These are phyloP conservation scores for Cataglyphis albicans DNA, from an alignment of 2,888 invertebrate species.

Conservation along the genomic window DNA sequence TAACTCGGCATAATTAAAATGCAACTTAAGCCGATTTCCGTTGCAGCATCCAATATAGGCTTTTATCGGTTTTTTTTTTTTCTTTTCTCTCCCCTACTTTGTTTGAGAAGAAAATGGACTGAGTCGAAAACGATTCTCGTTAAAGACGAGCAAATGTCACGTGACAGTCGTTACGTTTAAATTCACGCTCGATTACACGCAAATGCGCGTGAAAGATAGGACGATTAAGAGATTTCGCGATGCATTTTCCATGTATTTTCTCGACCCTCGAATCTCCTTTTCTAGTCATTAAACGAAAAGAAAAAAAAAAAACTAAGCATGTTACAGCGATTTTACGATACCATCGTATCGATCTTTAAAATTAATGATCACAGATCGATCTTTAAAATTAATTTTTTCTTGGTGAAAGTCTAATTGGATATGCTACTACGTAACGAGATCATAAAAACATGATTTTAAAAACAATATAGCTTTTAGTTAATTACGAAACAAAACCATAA, in stretches of 20 bases:
- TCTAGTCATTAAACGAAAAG: conserved; percentile 7
- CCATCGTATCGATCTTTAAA: neutral
- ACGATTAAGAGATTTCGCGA: conserved; percentile 39
- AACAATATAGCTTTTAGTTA: neutral
- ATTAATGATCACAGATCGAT: neutral
- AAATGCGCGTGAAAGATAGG: conserved; percentile 24
- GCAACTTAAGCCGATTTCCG: conserved; percentile 41
- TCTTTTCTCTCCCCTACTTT: neutral
- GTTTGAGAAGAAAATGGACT: conserved; percentile 33
- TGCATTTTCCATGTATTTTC: conserved; percentile 20
- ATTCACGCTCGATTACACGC: conserved; percentile 44
- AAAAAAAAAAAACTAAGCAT: neutral
- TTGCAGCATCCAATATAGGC: conserved; percentile 11
- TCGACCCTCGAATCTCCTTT: neutral
- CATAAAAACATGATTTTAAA: neutral
- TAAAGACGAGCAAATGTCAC: conserved; percentile 20
- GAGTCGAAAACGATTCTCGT: conserved; percentile 30
- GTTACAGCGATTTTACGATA: neutral
- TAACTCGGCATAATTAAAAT: conserved; percentile 37
- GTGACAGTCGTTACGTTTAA: conserved; percentile 23
- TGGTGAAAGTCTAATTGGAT: neutral
- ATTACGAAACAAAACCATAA: neutral
- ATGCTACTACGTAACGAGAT: neutral
- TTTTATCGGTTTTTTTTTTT: neutral
- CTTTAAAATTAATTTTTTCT: neutral